Evolutionary conservation across 2,113 vertebrate species (phyloP), one percentile per base, ranked within the genome.

Genomic region (Etheostoma spectabile): DNA sequence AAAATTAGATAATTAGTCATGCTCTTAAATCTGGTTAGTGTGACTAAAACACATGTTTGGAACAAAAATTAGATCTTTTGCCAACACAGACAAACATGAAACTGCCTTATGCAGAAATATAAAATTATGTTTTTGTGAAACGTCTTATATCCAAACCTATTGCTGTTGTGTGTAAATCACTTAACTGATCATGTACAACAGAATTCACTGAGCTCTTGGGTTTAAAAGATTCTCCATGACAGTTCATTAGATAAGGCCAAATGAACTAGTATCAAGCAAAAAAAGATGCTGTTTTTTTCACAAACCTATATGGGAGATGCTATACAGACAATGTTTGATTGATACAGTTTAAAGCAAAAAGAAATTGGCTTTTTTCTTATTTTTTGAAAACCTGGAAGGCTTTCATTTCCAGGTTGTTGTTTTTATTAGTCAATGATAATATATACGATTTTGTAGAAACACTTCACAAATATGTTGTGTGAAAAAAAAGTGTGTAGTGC

Each of bases 21-120:
- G 83, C 80, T 79, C 57, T 64, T 78, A 86, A 87, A 76, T 88
- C 83, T 79, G 68, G 78, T 89, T 61, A 73, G 59, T 63, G 75
- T 85, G 72, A 77, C 68, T 86, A 53, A 88, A 86, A 80, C 76
- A 67, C 80, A 69, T 52, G 79, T 74, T 71, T 57, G 68, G 55
- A 33, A 63, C 38, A 76, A 62, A 85, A 77, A 51, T 38, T 38
- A 71, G 33, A 86, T 65, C 0, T 10, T 65, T 51, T 38, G 62
- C 4, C 14, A 38, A 30, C 72, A 56, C 15, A 82, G 53, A 85
- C 42, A 52, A 80, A 86, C 45, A 80, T 56, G 4, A 70, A 76
- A 56, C n/a, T 22, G 70, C 18, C 15, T 66, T 60, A 38, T 71
- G 73, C 30, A 30, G 51, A 76, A 66, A 46, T 30, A 67, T 62